Evolutionary conservation across 2,888 invertebrate genomes (phyloP), one percentile per base, ranked within the genome.

Genomic region (Euplagia quadripunctaria): DNA sequence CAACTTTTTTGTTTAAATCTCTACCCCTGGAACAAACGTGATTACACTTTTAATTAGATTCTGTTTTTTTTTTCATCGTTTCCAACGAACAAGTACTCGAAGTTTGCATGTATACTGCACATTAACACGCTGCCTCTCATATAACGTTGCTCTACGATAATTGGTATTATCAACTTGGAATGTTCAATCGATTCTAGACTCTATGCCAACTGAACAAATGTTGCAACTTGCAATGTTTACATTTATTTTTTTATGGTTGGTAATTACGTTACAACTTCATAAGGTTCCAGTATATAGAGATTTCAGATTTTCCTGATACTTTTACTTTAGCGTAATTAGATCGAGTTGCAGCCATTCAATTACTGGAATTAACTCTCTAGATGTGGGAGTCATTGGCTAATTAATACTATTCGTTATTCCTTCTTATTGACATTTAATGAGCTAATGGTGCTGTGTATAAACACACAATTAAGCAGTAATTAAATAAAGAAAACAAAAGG

Each of bases 11-110:
- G 79, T 85, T 86, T 81, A 79, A 86, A 86, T 84, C 82, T 81
- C 83, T 82, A 82, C 80, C 72, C 75, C 77, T 73, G 82, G 81
- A 80, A 81, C 85, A 86, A 82, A 85, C 85, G 87, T 88, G 86
- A 85, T 89, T 88, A 85, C 80, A 75, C 86, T 90, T 88, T 87
- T 88, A 88, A 90, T 89, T 87, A 84, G 84, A 85, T 87, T 85
- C 79, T 67, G 12, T 61, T 80, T 86, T 87, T 86, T 31, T 31
- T 83, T 84, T 82, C 79, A 73, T 76, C 74, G 75, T 79, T 86
- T 81, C 68, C 70, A 76, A 79, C 73, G 78, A 64, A 70, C 79
- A 79, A 81, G 80, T 83, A 82, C 81, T 79, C 81, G 77, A 72
- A 77, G 81, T 76, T 92, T 79, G 89, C 91, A 89, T 91, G 92